Percentiles rank a stretch among this genome's conserved stretches.
These are phyloP conservation scores for Trissoscelio sp. DNA, from an alignment of 2,888 invertebrate genomes.

Conservation along the genomic window DNA sequence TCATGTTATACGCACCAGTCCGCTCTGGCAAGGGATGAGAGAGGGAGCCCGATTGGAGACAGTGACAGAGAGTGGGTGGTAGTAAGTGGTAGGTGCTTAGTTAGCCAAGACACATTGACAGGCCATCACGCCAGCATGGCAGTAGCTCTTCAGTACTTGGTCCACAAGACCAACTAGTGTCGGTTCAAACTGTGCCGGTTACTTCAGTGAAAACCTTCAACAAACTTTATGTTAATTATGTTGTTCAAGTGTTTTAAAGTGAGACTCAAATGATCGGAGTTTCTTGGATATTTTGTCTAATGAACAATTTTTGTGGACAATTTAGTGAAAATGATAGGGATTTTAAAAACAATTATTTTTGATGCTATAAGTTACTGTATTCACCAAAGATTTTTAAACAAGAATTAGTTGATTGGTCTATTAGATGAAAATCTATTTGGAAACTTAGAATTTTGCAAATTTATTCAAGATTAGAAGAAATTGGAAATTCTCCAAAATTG, in stretches of 20 bases:
- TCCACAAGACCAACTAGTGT: not conserved
- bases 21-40: constrained; percentile 76
- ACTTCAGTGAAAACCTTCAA: not conserved
- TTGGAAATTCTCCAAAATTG: too few relatives aligned
- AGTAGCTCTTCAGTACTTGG: constrained; percentile 67
- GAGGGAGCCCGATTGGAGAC: constrained; percentile 69
- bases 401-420: too few relatives aligned
- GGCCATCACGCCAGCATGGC: constrained; percentile 77
- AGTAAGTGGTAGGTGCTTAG: constrained; percentile 79
- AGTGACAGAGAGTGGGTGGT: constrained; percentile 74
- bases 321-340: not conserved
- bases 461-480: too few relatives aligned
- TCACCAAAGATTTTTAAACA: too few relatives aligned
- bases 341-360: too few relatives aligned
- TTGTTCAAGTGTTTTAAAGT: constrained; percentile 72
- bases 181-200: not conserved
- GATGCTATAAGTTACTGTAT: too few relatives aligned
- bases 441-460: too few relatives aligned
- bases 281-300: too few relatives aligned
- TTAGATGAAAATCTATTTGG: too few relatives aligned
- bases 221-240: constrained; percentile 62
- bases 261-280: constrained; percentile 68
- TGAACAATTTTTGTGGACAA: constrained; percentile 1
- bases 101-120: constrained; percentile 80
- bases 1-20: constrained; percentile 74